phyloP scores from a whole-genome alignment of 2,888 invertebrate genomes.

The Octodonta nipae region DNA sequence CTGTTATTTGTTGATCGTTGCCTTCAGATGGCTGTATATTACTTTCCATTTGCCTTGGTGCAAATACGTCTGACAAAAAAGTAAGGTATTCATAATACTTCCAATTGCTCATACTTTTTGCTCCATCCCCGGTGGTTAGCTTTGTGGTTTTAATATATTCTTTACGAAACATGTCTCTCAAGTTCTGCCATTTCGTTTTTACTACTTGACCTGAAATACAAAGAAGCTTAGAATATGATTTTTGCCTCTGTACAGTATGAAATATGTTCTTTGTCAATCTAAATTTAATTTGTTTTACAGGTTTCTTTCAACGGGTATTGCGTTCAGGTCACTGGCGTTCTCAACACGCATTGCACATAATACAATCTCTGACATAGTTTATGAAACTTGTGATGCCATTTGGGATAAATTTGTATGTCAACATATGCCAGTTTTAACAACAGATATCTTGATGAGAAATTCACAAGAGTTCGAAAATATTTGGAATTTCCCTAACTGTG shows the following conservation, averaged over 20 bases:
- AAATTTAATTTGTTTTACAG: background rate
- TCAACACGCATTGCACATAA: too few species aligned
- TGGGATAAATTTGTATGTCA: background rate
- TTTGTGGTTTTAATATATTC: background rate
- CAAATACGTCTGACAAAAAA: background rate
- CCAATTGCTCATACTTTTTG: background rate
- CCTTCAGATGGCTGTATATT: too few species aligned
- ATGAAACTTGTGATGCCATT: background rate
- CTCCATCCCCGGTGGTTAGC: background rate
- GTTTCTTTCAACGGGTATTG: slow-evolving; percentile 1
- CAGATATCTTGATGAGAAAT: too few species aligned
- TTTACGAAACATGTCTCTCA: background rate
- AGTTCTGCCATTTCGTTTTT: background rate
- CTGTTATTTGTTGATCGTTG: too few species aligned
- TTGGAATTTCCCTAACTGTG: background rate
- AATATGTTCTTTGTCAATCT: background rate
- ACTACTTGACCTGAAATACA: background rate
- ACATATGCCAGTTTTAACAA: background rate
- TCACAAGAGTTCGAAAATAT: background rate
- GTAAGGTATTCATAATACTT: slow-evolving; percentile 1
- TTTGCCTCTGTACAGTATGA: background rate
- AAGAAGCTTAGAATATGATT: background rate
- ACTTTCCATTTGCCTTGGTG: too few species aligned
- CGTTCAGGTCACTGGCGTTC: slow-evolving; percentile 1
- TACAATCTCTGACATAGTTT: slow-evolving; percentile 1